Conservation (phyloP, 2,888 invertebrate genomes). For the Polietes domitor region DNA sequence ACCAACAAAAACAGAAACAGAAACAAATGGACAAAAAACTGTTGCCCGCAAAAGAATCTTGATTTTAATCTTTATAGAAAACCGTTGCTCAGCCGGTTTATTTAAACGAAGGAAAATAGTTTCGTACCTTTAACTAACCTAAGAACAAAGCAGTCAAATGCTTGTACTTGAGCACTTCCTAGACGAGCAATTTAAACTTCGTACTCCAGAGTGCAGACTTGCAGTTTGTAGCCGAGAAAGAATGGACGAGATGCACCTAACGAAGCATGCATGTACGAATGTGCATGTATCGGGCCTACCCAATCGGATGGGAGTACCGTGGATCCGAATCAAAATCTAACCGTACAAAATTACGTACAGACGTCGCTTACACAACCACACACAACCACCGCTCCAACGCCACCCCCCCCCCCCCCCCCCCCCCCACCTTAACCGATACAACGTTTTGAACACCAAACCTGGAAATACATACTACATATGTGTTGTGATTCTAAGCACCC, state of each 20-base stretch:
- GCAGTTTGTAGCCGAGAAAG: conserved; percentile 53
- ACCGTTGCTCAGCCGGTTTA: conserved; percentile 73
- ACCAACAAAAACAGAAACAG: too few species aligned
- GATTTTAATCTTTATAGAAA: conserved; percentile 78
- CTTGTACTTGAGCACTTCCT: conserved; percentile 56
- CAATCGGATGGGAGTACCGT: background rate
- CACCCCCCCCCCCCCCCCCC: too few species aligned
- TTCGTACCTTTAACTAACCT: conserved; percentile 65
- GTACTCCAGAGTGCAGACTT: background rate
- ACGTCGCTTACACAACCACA: too few species aligned
- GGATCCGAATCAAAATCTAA: too few species aligned
- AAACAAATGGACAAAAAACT: conserved; percentile 38
- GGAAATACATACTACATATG: too few species aligned
- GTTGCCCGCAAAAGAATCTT: conserved; percentile 69
- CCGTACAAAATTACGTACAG: too few species aligned
- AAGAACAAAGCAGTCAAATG: conserved; percentile 57
- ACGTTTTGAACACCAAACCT: too few species aligned
- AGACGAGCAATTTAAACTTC: conserved; percentile 42
- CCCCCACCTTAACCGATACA: too few species aligned
- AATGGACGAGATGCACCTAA: background rate
- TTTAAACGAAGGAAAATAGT: conserved; percentile 56
- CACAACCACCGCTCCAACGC: too few species aligned
- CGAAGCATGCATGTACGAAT: conserved; percentile 28
- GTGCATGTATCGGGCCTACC: conserved; percentile 22
- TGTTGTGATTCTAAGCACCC: too few species aligned